phyloP scores from a whole-genome alignment of 2,888 invertebrate species.

The Lutraria lutraria region DNA sequence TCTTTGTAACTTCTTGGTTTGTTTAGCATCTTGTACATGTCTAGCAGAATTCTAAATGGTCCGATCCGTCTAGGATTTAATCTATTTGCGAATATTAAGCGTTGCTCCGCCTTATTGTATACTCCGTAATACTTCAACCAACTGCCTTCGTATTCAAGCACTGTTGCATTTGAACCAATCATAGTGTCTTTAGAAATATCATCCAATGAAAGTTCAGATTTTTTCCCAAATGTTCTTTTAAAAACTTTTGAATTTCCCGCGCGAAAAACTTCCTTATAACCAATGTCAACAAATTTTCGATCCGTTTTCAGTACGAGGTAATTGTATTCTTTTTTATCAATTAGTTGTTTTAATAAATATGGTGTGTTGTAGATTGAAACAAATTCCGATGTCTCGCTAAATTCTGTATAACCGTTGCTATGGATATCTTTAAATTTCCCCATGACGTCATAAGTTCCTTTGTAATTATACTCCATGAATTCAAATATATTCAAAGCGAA shows the following conservation, averaged over 20 bases:
- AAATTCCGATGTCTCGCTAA: slow-evolving; percentile 72
- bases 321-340: slow-evolving; percentile 75
- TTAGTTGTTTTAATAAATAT: slow-evolving; percentile 74
- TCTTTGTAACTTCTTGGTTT: slow-evolving; percentile 24
- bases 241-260: slow-evolving; percentile 76
- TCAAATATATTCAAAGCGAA: slow-evolving; percentile 72
- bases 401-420: slow-evolving; percentile 16
- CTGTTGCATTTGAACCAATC: slow-evolving; percentile 74
- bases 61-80: slow-evolving; percentile 66
- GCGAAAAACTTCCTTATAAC: slow-evolving; percentile 75
- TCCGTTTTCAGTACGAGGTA: slow-evolving; percentile 73
- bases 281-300: slow-evolving; percentile 66
- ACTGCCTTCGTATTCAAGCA: slow-evolving; percentile 80
- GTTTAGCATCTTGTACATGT: slow-evolving; percentile 36
- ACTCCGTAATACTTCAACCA: slow-evolving; percentile 75
- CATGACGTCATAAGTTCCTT: background rate
- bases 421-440: background rate
- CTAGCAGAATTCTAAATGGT: slow-evolving; percentile 71
- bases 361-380: slow-evolving; percentile 75
- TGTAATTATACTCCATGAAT: slow-evolving; percentile 52
- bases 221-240: slow-evolving; percentile 58
- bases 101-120: slow-evolving; percentile 68
- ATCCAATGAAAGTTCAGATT: slow-evolving; percentile 60
- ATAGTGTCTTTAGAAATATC: slow-evolving; percentile 62
- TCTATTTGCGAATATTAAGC: slow-evolving; percentile 67